Evolutionary conservation across 2,797 vertebrate genomes (phyloP).

Genomic region (Vultur gryphus): DNA sequence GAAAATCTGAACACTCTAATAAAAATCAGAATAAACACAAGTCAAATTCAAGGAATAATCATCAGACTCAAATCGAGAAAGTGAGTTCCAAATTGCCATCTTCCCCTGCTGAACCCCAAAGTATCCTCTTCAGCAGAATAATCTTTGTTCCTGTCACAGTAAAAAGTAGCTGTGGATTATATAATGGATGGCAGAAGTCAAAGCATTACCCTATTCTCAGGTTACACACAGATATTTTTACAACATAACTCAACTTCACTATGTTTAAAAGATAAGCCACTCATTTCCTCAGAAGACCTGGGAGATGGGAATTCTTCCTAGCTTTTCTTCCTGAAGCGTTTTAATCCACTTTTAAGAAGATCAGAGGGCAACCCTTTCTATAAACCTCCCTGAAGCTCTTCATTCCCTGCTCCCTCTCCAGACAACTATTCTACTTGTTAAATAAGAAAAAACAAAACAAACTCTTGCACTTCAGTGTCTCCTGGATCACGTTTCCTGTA

Average conservation of each 20-base stretch:
- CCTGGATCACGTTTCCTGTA: background rate
- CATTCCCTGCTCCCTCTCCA: background rate
- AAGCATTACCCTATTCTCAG: background rate
- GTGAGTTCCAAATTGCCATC: background rate
- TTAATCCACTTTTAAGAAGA: slow-evolving; percentile 8
- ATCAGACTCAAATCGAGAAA: background rate
- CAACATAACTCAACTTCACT: background rate
- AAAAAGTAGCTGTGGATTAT: background rate
- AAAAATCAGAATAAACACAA: background rate
- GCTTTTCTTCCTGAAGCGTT: background rate
- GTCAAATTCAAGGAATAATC: background rate
- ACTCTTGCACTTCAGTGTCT: background rate
- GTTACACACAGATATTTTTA: background rate
- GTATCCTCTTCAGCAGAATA: background rate
- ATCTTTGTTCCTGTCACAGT: background rate
- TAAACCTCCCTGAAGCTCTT: background rate
- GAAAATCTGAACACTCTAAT: background rate
- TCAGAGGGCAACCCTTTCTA: background rate
- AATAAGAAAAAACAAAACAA: background rate
- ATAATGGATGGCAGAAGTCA: background rate
- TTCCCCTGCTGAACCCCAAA: background rate
- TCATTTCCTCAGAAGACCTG: background rate
- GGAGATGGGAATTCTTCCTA: background rate
- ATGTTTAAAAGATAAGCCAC: background rate
- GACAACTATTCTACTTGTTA: background rate